Evolutionary conservation across 2,888 invertebrate genomes (phyloP).

Genomic region (Coecobrya sp.): DNA sequence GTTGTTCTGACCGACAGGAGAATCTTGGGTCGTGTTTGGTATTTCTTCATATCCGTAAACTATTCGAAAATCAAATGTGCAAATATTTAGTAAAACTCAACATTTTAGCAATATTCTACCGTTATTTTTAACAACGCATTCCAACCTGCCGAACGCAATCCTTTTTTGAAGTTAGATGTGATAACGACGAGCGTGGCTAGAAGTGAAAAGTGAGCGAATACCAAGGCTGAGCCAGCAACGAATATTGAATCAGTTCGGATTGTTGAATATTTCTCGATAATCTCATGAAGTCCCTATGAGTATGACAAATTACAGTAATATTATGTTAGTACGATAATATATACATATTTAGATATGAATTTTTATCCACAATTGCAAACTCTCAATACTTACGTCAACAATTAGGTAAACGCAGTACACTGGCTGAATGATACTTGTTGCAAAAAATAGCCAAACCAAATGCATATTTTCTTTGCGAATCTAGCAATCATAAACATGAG

Average conservation of each 20-base stretch:
- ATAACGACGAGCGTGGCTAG: conserved; percentile 80
- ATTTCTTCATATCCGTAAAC: conserved; percentile 64
- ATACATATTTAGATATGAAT: neutral
- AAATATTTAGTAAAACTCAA: neutral
- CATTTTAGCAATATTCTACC: neutral
- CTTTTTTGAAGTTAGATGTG: conserved; percentile 83
- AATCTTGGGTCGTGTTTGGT: neutral
- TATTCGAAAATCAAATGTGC: neutral
- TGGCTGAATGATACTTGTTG: conserved; percentile 79
- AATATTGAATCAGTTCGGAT: conserved; percentile 78
- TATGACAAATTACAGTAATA: neutral
- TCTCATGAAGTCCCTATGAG: conserved; percentile 73
- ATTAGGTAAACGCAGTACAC: conserved; percentile 76
- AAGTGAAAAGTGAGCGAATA: conserved; percentile 83
- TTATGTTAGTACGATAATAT: neutral
- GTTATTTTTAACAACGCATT: neutral
- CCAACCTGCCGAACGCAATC: conserved; percentile 82
- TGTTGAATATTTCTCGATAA: conserved; percentile 66
- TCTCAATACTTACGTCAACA: conserved; percentile 66
- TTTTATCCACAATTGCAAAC: neutral
- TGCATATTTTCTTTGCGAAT: conserved; percentile 80
- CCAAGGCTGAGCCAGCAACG: conserved; percentile 75
- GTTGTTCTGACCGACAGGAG: neutral
- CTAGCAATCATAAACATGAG: conserved; percentile 52
- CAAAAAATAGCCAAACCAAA: conserved; percentile 76